phyloP scores from a whole-genome alignment of 2,113 vertebrate genomes.

The Erinaceus europaeus region DNA sequence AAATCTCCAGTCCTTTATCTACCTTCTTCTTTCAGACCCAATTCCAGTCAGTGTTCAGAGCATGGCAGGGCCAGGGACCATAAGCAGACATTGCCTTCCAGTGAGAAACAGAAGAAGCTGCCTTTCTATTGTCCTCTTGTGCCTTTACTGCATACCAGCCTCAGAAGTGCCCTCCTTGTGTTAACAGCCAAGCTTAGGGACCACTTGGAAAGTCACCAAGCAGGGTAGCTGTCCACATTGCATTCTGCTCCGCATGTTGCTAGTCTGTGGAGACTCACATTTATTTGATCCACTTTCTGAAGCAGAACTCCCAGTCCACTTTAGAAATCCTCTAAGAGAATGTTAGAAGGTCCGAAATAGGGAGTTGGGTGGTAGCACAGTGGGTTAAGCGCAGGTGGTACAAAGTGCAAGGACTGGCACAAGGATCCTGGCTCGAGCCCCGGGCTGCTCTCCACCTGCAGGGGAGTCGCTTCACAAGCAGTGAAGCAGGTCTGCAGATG shows the following conservation, averaged over 20 bases:
- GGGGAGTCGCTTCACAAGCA: too few species aligned
- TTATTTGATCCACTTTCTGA: neutral
- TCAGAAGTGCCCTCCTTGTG: neutral
- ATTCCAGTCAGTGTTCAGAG: slow-evolving; percentile 45
- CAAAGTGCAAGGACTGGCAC: too few species aligned
- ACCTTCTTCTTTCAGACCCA: slow-evolving; percentile 35
- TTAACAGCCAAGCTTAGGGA: neutral
- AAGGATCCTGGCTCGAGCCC: too few species aligned
- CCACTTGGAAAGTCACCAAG: slow-evolving; percentile 32
- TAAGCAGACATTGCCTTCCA: slow-evolving; percentile 55
- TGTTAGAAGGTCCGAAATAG: neutral
- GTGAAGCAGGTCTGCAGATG: too few species aligned
- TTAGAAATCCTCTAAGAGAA: slow-evolving; percentile 15
- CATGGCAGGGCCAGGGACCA: slow-evolving; percentile 47
- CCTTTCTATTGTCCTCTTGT: slow-evolving; percentile 16
- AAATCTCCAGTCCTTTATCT: neutral
- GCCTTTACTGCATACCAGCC: neutral
- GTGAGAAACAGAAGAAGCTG: slow-evolving; percentile 44
- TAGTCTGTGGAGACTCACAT: neutral
- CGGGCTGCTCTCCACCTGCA: too few species aligned
- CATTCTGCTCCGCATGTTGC: neutral
- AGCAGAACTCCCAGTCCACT: neutral
- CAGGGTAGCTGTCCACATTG: neutral
- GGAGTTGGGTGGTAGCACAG: neutral
- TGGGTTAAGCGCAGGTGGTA: neutral